Evolutionary conservation across 2,888 invertebrate species (phyloP).

Genomic region (Elgonia sp.): DNA sequence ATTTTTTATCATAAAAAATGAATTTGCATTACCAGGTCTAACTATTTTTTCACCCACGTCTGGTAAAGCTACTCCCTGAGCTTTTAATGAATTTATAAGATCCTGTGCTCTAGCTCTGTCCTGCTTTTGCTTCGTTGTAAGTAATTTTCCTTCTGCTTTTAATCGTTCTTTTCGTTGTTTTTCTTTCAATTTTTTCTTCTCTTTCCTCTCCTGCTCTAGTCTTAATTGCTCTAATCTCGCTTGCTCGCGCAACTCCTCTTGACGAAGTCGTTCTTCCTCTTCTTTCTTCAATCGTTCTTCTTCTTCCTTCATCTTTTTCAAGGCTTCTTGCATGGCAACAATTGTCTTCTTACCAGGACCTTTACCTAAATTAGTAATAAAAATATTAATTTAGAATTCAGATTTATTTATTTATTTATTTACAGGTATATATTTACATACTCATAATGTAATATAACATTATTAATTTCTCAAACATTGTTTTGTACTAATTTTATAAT

Average conservation of each 20-base stretch:
- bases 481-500: no score
- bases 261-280: conserved; percentile 93
- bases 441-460: no score
- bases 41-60: conserved; percentile 90
- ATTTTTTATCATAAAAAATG: no score
- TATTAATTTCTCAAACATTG: no score
- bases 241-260: conserved; percentile 92
- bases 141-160: conserved; percentile 98
- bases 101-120: conserved; percentile 96
- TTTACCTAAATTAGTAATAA: conserved; percentile 83
- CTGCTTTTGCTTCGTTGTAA: conserved; percentile 97
- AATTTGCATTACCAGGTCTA: conserved; percentile 87
- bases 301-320: conserved; percentile 95
- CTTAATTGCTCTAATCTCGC: conserved; percentile 92
- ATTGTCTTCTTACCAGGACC: conserved; percentile 95
- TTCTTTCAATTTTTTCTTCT: conserved; percentile 96
- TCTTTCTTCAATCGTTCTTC: conserved; percentile 92
- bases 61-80: conserved; percentile 95
- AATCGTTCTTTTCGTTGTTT: conserved; percentile 96
- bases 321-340: conserved; percentile 96
- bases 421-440: no score
- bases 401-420: neutral
- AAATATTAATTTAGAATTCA: neutral
- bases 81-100: conserved; percentile 95
- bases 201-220: conserved; percentile 95